These are phyloP conservation scores for Plagiodera versicolora DNA, from an alignment of 2,888 invertebrate species.

Conservation along the genomic window DNA sequence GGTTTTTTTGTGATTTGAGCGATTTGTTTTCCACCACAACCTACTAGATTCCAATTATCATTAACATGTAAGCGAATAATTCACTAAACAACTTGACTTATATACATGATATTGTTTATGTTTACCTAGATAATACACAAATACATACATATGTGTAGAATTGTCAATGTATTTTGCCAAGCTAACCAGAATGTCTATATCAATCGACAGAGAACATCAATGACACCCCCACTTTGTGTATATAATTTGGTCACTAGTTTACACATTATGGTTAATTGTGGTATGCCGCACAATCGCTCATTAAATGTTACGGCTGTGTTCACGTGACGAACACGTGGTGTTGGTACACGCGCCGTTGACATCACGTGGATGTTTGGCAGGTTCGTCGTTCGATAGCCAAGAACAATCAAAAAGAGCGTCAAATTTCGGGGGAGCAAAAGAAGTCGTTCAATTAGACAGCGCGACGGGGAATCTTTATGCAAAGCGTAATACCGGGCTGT, in stretches of 20 bases:
- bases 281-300: constrained; percentile 55
- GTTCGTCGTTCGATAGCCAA: constrained; percentile 10
- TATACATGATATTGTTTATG: too few species aligned
- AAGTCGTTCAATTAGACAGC: not conserved
- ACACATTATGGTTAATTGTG: constrained; percentile 58
- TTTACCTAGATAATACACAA: too few species aligned
- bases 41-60: too few species aligned
- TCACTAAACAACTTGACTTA: too few species aligned
- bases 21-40: too few species aligned
- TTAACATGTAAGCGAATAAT: too few species aligned
- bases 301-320: constrained; percentile 52
- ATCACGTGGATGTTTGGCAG: constrained; percentile 27
- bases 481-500: constrained; percentile 19
- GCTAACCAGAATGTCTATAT: constrained; percentile 50
- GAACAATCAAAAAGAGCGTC: constrained; percentile 1
- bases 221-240: constrained; percentile 51
- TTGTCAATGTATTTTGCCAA: constrained; percentile 51
- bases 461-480: not conserved
- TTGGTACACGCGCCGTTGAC: constrained; percentile 16
- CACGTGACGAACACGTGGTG: constrained; percentile 53
- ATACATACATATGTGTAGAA: constrained; percentile 31
- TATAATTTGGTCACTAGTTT: constrained; percentile 58
- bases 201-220: constrained; percentile 53
- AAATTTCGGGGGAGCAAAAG: constrained; percentile 2
- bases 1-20: too few species aligned